A percentile compares a stretch with the other conserved stretches of the same genome.
These are phyloP conservation scores for Zaprionus africanus DNA, from an alignment of 1,140 invertebrate species.

Conservation along the genomic window DNA sequence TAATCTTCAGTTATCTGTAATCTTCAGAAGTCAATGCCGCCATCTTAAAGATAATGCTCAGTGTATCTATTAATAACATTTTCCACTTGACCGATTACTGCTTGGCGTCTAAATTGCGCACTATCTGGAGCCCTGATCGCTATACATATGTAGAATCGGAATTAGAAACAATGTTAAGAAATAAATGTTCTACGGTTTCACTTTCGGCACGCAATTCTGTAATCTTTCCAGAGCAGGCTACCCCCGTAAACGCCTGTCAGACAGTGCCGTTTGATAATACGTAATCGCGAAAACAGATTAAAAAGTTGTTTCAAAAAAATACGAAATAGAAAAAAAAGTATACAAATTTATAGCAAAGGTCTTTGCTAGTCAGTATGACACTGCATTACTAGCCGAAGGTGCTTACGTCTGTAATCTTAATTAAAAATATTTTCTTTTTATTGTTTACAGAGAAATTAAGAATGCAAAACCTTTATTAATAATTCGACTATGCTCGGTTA, in stretches of 20 bases:
- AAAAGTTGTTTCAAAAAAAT: background rate
- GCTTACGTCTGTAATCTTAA: no score
- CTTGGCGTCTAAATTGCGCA: conserved; percentile 8
- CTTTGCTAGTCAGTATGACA: no score
- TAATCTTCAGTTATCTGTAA: background rate
- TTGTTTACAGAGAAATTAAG: background rate
- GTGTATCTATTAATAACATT: background rate
- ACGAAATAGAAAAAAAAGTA: no score
- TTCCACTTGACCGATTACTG: background rate
- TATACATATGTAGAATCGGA: background rate
- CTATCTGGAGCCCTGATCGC: conserved; percentile 2
- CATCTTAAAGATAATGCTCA: background rate
- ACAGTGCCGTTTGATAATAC: conserved; percentile 8
- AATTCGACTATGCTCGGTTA: background rate
- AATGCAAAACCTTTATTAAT: background rate
- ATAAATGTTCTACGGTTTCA: no score
- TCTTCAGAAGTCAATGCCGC: background rate
- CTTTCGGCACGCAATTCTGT: conserved; percentile 3
- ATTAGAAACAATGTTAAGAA: no score
- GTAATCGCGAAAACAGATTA: conserved; percentile 13
- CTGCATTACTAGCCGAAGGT: no score
- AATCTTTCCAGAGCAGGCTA: conserved; percentile 4
- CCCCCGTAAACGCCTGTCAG: background rate
- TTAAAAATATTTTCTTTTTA: background rate
- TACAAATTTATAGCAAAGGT: no score